Conservation (phyloP, 2,888 invertebrate species). For the Keiferia lycopersicella region DNA sequence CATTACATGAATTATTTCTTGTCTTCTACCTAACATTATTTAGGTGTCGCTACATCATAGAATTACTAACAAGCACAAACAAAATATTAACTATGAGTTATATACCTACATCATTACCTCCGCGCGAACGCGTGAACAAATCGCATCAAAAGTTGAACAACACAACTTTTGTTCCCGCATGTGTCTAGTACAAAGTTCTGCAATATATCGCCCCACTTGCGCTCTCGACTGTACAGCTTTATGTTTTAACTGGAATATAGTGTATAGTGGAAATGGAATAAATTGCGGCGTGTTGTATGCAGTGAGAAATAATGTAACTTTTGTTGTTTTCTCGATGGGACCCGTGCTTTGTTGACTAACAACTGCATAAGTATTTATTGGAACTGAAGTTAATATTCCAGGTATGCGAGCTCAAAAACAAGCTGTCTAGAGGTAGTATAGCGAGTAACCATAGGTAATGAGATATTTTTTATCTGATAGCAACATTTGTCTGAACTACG, state of each 20-base stretch:
- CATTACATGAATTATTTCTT: no score
- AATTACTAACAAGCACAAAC: background rate
- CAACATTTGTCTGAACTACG: no score
- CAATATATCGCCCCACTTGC: conserved; percentile 14
- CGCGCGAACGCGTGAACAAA: background rate
- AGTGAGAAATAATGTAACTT: background rate
- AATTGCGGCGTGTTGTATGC: background rate
- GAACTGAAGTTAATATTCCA: no score
- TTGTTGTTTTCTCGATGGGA: background rate
- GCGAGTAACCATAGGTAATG: no score
- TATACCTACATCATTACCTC: background rate
- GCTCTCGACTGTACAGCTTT: conserved; percentile 10
- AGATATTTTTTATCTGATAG: no score
- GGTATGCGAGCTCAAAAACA: no score
- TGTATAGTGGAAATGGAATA: background rate
- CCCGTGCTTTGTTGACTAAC: no score
- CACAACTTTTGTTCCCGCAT: background rate
- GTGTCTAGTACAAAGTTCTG: conserved; percentile 2
- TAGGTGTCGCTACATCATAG: background rate
- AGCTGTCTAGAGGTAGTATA: no score
- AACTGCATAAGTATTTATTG: no score
- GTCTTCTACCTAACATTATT: no score
- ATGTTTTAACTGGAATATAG: background rate
- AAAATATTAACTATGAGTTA: background rate
- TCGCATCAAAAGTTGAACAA: conserved; percentile 16